Evolutionary conservation across 2,888 invertebrate genomes (phyloP), one percentile per base, ranked within the genome.

Genomic region (Parnassius mnemosyne): DNA sequence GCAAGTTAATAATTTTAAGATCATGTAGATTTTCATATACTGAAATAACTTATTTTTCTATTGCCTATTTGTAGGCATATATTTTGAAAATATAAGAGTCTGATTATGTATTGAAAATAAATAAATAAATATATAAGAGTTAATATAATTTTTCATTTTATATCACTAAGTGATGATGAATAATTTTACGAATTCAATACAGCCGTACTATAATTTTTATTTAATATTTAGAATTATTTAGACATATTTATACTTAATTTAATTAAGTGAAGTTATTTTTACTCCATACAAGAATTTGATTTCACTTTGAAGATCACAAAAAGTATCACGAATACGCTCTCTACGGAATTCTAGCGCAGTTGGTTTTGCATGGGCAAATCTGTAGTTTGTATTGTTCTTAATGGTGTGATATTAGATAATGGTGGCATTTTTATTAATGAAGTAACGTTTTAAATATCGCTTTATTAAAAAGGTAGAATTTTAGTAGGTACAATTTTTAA

Each of bases 191-290:
- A 79, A 80, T 75, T 69, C 66, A 74, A 75, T 73, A 72, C 67
- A 54, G 59, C 55, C 58, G 54, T 58, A 63, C 50, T 57, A 71
- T 71, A 67, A 66, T 70, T 71, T 73, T 69, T 68, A 69, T 64
- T 74, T 69, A 73, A 69, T 71, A 66, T 70, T 75, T 76, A 72
- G 74, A 75, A 76, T 81, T 79, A 77, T 83, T 79, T 81, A 79
- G 77, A 80, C 78, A 12, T 49, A 80, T 66, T 66, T 69, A 68
- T 83, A 84, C 85, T 88, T 87, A 87, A 85, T 84, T 82, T 77
- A 69, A 87, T 85, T 84, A 86, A 85, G 85, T 85, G 76, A 76
- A 73, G 72, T 73, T 68, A 71, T 69, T 72, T 72, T 72, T 68
- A 68, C 57, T 70, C 72, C 64, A 66, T 68, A 61, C 60, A 62